A percentile compares a stretch with the other conserved stretches of the same genome.
Evolutionary conservation across 2,113 vertebrate genomes (phyloP).

Genomic region (Benthochromis sp.): DNA sequence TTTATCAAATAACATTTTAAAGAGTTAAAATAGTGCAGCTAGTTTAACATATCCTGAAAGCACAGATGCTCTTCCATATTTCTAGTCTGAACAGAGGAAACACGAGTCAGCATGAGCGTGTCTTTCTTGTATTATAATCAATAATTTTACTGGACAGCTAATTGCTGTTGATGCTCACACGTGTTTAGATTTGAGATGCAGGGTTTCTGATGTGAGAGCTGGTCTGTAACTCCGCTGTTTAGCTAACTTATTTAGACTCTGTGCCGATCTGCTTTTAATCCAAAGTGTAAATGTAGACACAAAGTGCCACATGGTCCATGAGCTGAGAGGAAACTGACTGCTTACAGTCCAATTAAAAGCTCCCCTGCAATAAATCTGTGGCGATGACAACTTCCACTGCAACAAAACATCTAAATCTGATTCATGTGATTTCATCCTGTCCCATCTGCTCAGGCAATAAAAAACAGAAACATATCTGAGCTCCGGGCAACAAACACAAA

Average conservation of each 20-base stretch:
- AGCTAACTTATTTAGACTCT: neutral
- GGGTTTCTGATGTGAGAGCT: neutral
- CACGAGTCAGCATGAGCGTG: fast-evolving
- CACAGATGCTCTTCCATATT: fast-evolving
- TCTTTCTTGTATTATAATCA: neutral
- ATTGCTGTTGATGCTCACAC: neutral
- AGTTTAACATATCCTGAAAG: neutral
- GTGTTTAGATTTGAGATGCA: neutral
- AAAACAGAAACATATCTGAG: neutral
- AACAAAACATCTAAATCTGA: neutral
- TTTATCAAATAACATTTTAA: neutral
- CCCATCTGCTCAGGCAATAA: neutral
- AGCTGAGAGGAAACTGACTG: neutral
- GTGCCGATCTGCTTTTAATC: constrained; percentile 7
- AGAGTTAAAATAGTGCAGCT: neutral
- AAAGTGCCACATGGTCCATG: neutral
- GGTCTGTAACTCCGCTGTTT: neutral
- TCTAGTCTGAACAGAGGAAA: fast-evolving
- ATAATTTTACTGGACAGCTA: neutral
- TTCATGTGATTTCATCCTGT: neutral
- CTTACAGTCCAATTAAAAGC: neutral
- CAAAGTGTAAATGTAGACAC: neutral
- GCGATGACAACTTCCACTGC: neutral
- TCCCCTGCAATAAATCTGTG: neutral
- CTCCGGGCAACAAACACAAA: neutral